Evolutionary conservation across 1,140 invertebrate genomes (phyloP).

Genomic region (Sipha flava): DNA sequence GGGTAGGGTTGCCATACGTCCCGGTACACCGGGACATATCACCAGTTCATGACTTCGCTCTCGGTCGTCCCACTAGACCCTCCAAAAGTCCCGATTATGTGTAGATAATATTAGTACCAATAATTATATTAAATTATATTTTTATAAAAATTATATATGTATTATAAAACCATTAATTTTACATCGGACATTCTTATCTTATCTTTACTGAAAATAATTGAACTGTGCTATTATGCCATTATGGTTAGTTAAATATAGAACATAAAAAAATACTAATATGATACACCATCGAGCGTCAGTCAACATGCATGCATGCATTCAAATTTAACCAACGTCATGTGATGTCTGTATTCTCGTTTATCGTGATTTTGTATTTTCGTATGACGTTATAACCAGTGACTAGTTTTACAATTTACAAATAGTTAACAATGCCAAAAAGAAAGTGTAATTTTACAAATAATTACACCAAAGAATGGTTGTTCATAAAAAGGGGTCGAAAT

Average conservation of each 20-base stretch:
- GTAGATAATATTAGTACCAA: neutral
- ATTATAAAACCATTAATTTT: neutral
- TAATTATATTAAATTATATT: neutral
- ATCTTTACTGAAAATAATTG: neutral
- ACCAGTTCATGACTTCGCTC: neutral
- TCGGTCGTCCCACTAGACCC: neutral
- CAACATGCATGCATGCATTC: neutral
- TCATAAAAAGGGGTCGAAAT: constrained; percentile 4
- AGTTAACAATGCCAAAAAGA: constrained; percentile 14
- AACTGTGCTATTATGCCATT: neutral
- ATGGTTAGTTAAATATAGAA: neutral
- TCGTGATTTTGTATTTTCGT: neutral
- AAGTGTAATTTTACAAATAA: constrained; percentile 5
- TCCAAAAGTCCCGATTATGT: neutral
- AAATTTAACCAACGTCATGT: neutral
- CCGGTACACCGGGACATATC: neutral
- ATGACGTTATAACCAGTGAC: neutral
- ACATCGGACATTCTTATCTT: neutral
- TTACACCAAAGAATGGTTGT: constrained; percentile 4
- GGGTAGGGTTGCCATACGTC: neutral
- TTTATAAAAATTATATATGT: neutral
- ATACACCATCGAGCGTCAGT: neutral
- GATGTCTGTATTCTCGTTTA: neutral
- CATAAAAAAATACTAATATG: neutral
- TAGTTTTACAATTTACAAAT: neutral